phyloP scores from a whole-genome alignment of 1,140 invertebrate genomes.

The Drosophila mayri region DNA sequence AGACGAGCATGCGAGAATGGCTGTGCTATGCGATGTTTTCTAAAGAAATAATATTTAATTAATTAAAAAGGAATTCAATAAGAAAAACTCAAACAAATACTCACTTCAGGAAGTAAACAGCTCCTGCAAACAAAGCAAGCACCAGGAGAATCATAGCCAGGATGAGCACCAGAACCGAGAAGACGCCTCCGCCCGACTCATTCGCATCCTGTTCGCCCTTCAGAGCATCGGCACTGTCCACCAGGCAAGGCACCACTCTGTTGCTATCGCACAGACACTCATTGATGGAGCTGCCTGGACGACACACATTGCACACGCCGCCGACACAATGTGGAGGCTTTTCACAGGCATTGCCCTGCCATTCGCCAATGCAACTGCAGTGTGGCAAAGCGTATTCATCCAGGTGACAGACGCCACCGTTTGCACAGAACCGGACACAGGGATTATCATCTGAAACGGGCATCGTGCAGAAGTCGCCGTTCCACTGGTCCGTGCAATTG shows the following conservation, averaged over 20 bases:
- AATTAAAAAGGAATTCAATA: background rate
- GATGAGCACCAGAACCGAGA: conserved; percentile 67
- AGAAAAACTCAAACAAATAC: background rate
- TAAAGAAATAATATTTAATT: conserved; percentile 35
- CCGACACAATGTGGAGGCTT: conserved; percentile 85
- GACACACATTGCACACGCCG: conserved; percentile 87
- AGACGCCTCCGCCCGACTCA: conserved; percentile 53
- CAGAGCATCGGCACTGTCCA: conserved; percentile 71
- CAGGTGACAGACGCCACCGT: conserved; percentile 87
- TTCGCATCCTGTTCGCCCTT: conserved; percentile 53
- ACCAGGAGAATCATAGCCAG: conserved; percentile 58
- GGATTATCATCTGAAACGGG: conserved; percentile 87
- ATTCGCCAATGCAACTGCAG: conserved; percentile 87
- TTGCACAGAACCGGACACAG: conserved; percentile 87
- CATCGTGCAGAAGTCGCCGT: conserved; percentile 88
- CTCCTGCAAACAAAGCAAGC: conserved; percentile 66
- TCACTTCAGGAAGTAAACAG: conserved; percentile 80
- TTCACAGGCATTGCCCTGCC: conserved; percentile 87
- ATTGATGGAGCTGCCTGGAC: conserved; percentile 83
- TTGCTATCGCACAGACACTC: conserved; percentile 83
- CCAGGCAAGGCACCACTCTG: conserved; percentile 67
- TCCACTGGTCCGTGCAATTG: conserved; percentile 88
- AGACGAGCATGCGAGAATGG: conserved; percentile 92
- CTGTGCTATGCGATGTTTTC: conserved; percentile 86
- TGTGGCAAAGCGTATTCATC: conserved; percentile 79